Conservation (phyloP, 2,888 invertebrate genomes). For the Calephelis perditalis region DNA sequence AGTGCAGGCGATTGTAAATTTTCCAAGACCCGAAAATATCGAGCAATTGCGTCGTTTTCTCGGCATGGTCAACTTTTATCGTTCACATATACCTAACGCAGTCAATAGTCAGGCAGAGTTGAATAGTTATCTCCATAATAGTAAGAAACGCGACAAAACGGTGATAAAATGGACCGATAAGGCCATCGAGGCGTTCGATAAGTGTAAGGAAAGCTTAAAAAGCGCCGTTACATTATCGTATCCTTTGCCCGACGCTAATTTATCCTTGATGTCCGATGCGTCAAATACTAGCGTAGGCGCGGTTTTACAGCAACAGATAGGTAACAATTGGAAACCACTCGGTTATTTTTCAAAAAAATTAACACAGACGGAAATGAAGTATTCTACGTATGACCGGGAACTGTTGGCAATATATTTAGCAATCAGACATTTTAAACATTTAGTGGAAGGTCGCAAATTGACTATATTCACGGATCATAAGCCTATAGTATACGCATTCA, state of each 20-base stretch:
- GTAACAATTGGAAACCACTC: slow-evolving; percentile 30
- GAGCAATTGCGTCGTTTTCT: slow-evolving; percentile 18
- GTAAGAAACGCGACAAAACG: background rate
- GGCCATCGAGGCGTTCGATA: too few relatives aligned
- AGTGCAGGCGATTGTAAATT: slow-evolving; percentile 4
- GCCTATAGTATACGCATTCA: slow-evolving; percentile 24
- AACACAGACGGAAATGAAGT: slow-evolving; percentile 27
- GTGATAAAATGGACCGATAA: background rate
- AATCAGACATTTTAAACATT: slow-evolving; percentile 18
- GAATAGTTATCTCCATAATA: too few relatives aligned
- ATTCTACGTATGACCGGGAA: slow-evolving; percentile 26
- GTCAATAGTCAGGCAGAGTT: too few relatives aligned
- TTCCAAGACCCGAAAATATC: slow-evolving; percentile 2
- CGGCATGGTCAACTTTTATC: slow-evolving; percentile 25
- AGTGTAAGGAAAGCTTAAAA: too few relatives aligned
- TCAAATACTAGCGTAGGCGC: slow-evolving; percentile 42
- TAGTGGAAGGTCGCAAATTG: slow-evolving; percentile 14
- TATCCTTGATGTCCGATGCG: slow-evolving; percentile 35
- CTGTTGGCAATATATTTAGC: slow-evolving; percentile 18
- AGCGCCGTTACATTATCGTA: too few relatives aligned
- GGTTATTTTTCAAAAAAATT: slow-evolving; percentile 42
- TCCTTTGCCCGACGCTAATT: too few relatives aligned
- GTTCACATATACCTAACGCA: slow-evolving; percentile 14
- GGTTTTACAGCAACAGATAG: slow-evolving; percentile 37
- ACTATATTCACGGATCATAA: slow-evolving; percentile 25